Conservation (phyloP, 2,113 vertebrate species). For the Bombycilla garrulus region DNA sequence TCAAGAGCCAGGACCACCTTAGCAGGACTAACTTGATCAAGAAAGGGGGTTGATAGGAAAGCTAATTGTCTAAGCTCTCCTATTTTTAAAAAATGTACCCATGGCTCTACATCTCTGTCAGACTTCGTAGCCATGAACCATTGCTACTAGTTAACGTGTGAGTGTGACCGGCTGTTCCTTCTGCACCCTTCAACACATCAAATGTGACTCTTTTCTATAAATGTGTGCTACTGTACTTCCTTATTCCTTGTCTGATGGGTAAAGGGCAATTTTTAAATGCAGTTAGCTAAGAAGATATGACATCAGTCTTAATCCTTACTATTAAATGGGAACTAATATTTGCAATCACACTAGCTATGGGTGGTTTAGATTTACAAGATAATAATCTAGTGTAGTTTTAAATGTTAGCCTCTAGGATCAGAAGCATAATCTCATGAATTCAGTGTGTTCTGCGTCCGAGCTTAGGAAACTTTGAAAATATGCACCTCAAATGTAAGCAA, state of each 20-base stretch:
- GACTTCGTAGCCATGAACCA: neutral
- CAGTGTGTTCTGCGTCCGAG: neutral
- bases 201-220: rapidly evolving
- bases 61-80: too few relatives aligned
- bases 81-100: neutral
- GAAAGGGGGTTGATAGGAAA: neutral
- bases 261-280: neutral
- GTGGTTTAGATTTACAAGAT: neutral
- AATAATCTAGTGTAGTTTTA: neutral
- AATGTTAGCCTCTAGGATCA: neutral
- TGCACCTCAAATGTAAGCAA: neutral
- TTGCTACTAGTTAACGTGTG: neutral
- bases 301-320: neutral
- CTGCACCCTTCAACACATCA: neutral
- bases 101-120: neutral
- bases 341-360: neutral
- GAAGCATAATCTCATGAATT: neutral
- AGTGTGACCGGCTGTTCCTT: neutral
- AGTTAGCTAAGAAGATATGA: neutral
- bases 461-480: neutral
- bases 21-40: neutral
- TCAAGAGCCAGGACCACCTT: neutral
- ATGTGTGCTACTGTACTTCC: neutral
- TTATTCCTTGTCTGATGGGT: neutral
- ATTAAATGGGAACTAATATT: neutral